Conservation (phyloP, 2,113 vertebrate species). For the Gallinago undulata region DNA sequence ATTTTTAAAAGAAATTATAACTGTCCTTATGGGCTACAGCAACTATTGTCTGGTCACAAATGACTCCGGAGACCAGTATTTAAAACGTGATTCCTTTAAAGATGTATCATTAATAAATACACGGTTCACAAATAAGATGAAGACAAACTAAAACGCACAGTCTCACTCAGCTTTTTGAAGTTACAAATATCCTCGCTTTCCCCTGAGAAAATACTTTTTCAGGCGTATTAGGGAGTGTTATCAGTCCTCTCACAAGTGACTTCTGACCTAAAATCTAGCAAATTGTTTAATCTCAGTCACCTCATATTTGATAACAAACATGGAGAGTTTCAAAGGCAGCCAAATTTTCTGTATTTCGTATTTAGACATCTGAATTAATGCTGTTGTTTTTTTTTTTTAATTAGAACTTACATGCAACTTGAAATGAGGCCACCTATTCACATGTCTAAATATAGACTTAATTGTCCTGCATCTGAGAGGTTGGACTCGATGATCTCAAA, state of each 20-base stretch:
- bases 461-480: neutral
- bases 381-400: neutral
- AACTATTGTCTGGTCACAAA: neutral
- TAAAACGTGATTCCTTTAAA: neutral
- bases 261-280: neutral
- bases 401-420: neutral
- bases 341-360: neutral
- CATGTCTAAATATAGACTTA: neutral
- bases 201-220: neutral
- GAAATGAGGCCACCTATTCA: neutral
- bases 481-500: too few relatives aligned
- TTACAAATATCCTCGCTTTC: neutral
- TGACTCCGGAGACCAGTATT: neutral
- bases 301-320: neutral
- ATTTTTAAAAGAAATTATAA: neutral
- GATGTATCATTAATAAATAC: neutral
- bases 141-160: neutral
- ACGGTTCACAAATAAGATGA: neutral
- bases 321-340: neutral
- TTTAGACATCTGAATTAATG: neutral
- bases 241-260: neutral
- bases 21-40: neutral
- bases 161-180: neutral
- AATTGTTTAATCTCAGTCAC: neutral
- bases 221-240: neutral